A percentile compares a stretch with the other conserved stretches of the same genome.
These are phyloP conservation scores for Dasysyrphus tricinctus DNA, from an alignment of 2,888 invertebrate genomes.

Conservation along the genomic window DNA sequence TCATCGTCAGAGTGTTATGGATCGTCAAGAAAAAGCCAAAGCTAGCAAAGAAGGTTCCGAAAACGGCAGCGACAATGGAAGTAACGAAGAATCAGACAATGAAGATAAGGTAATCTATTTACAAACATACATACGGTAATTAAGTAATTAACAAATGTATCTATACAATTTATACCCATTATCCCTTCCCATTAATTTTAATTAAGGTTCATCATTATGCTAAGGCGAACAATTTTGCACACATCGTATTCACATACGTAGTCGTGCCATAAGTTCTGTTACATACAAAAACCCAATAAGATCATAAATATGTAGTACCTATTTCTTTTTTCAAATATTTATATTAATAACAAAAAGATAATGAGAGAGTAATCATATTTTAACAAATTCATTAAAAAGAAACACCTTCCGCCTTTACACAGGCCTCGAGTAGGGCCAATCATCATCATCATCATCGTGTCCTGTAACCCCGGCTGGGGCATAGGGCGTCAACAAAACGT, in stretches of 20 bases:
- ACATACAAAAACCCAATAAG: too few relatives aligned
- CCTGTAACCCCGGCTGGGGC: too few relatives aligned
- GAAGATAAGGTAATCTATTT: slow-evolving; percentile 91
- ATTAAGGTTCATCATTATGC: slow-evolving; percentile 48
- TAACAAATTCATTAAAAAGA: too few relatives aligned
- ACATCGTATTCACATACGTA: slow-evolving; percentile 8
- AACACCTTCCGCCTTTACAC: too few relatives aligned
- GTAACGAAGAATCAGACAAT: slow-evolving; percentile 93
- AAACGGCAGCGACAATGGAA: slow-evolving; percentile 92
- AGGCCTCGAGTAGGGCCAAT: too few relatives aligned
- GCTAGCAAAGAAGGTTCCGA: slow-evolving; percentile 87
- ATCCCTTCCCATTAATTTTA: slow-evolving; percentile 45
- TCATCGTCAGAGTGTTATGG: slow-evolving; percentile 96
- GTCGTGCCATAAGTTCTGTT: too few relatives aligned
- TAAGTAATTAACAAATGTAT: slow-evolving; percentile 9
- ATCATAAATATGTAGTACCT: too few relatives aligned
- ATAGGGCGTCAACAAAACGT: too few relatives aligned
- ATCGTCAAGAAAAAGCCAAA: slow-evolving; percentile 88
- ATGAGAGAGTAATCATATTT: too few relatives aligned
- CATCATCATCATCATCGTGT: too few relatives aligned
- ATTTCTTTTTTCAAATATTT: too few relatives aligned
- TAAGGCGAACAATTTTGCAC: neutral
- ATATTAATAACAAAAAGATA: too few relatives aligned
- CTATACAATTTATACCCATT: slow-evolving; percentile 32
- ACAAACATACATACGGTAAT: neutral